Evolutionary conservation across 2,113 vertebrate genomes (phyloP).

Genomic region (Stigmatopora nigra): DNA sequence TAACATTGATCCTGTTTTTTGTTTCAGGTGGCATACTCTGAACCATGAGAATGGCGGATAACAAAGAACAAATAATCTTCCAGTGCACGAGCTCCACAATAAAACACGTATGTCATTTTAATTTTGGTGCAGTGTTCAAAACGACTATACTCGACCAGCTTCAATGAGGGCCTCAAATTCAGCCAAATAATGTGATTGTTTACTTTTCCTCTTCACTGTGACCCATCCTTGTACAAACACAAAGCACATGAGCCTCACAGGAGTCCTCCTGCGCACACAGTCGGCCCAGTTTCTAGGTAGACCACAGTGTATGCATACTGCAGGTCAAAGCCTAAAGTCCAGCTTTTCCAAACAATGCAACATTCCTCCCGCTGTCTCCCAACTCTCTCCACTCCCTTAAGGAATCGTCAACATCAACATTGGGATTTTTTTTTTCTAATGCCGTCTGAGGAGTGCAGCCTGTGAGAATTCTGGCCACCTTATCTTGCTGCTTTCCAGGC

Average conservation of each 20-base stretch:
- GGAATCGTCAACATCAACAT: constrained; percentile 53
- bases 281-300: constrained; percentile 17
- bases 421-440: constrained; percentile 42
- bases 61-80: constrained; percentile 7
- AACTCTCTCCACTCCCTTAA: constrained; percentile 32
- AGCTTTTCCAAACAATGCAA: constrained; percentile 47
- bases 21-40: background rate
- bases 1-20: background rate
- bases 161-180: constrained; percentile 18
- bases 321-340: constrained; percentile 55
- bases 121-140: constrained; percentile 37
- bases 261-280: constrained; percentile 10
- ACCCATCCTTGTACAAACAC: constrained; percentile 25
- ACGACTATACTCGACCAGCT: constrained; percentile 20
- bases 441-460: constrained; percentile 22
- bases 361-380: constrained; percentile 42
- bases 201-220: constrained; percentile 21
- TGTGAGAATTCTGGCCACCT: constrained; percentile 34
- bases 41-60: background rate
- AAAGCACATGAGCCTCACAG: constrained; percentile 20
- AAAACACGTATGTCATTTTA: constrained; percentile 24
- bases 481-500: constrained; percentile 21
- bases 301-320: constrained; percentile 16
- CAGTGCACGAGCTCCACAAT: constrained; percentile 20
- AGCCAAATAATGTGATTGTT: constrained; percentile 29